Percentiles rank a stretch among this genome's conserved stretches.
phyloP scores from a whole-genome alignment of 2,888 invertebrate species.

The Papilio elwesi region DNA sequence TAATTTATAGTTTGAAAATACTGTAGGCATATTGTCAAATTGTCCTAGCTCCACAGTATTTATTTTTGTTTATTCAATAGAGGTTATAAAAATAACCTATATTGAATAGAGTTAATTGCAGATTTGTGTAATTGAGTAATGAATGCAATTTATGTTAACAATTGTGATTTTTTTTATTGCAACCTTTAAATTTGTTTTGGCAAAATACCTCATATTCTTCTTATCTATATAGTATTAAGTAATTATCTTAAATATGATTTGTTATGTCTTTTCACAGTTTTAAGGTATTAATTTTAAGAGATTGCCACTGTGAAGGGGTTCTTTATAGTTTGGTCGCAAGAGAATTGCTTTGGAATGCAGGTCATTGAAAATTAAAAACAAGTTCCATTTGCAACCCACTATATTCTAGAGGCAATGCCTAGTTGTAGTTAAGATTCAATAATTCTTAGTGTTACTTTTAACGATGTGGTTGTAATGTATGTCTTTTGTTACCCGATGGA shows the following conservation, averaged over 20 bases:
- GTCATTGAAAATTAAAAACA: slow-evolving; percentile 52
- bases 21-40: too few species aligned
- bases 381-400: slow-evolving; percentile 13
- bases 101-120: neutral
- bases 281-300: slow-evolving; percentile 8
- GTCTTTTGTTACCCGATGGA: slow-evolving; percentile 54
- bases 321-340: slow-evolving; percentile 22
- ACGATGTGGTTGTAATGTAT: slow-evolving; percentile 43
- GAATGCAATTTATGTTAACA: neutral
- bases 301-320: slow-evolving; percentile 34
- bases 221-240: slow-evolving; percentile 2
- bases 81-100: neutral
- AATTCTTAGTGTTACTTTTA: slow-evolving; percentile 41
- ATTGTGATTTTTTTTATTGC: neutral
- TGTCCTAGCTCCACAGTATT: too few species aligned
- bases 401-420: slow-evolving; percentile 39
- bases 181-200: neutral
- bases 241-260: neutral
- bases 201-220: slow-evolving; percentile 11
- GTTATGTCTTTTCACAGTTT: slow-evolving; percentile 13
- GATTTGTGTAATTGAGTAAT: neutral
- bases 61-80: too few species aligned
- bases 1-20: too few species aligned
- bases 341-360: slow-evolving; percentile 49
- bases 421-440: slow-evolving; percentile 42